phyloP scores from a whole-genome alignment of 2,888 invertebrate species.

The Athrips mouffetella region DNA sequence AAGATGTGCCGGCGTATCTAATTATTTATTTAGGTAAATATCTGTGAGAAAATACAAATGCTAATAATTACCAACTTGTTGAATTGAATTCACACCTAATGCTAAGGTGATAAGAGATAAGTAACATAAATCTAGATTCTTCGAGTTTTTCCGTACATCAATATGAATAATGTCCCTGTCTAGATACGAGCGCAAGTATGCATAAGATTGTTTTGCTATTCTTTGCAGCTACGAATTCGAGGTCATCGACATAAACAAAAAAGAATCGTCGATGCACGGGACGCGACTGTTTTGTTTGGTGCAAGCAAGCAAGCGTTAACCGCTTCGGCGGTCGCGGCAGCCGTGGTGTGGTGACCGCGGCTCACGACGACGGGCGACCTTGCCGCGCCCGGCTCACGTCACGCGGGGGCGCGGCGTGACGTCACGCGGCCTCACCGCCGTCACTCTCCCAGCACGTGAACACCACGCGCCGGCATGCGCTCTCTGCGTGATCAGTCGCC shows the following conservation, averaged over 20 bases:
- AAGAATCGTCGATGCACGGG: slow-evolving; percentile 31
- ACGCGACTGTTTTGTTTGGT: too few species aligned
- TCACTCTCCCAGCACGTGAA: slow-evolving; percentile 92
- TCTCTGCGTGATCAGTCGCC: slow-evolving; percentile 81
- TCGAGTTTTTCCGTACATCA: neutral
- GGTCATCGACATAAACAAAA: slow-evolving; percentile 23
- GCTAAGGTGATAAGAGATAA: neutral
- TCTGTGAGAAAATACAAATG: too few species aligned
- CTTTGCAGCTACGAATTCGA: too few species aligned
- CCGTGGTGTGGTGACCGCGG: slow-evolving; percentile 28
- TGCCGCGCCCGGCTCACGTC: slow-evolving; percentile 61
- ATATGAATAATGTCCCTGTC: too few species aligned
- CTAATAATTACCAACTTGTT: too few species aligned
- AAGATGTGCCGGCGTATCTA: too few species aligned
- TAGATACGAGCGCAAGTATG: too few species aligned
- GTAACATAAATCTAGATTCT: neutral
- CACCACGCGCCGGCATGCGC: slow-evolving; percentile 87
- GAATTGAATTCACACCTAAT: too few species aligned
- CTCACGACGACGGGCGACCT: slow-evolving; percentile 57
- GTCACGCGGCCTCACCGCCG: slow-evolving; percentile 78
- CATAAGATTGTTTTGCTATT: too few species aligned
- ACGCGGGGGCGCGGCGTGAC: slow-evolving; percentile 79
- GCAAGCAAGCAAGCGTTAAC: too few species aligned
- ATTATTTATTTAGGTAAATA: too few species aligned
- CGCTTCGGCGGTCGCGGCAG: too few species aligned